A percentile compares a stretch with the other conserved stretches of the same genome.
Evolutionary conservation across 2,888 invertebrate species (phyloP).

Genomic region (Mythimna ferrago): DNA sequence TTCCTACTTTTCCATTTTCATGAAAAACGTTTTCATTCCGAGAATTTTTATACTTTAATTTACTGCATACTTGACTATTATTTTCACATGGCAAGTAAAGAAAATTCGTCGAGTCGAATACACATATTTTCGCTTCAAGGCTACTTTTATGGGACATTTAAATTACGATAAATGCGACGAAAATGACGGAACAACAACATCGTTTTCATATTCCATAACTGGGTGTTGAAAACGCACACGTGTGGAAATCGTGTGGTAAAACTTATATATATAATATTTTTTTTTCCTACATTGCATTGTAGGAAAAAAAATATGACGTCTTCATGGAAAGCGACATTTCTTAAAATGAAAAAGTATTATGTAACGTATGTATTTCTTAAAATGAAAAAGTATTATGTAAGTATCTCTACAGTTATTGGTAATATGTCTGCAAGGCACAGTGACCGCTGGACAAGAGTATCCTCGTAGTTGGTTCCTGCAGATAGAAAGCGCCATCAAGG

Average conservation of each 20-base stretch:
- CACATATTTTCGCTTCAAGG: not conserved
- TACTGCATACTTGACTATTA: not conserved
- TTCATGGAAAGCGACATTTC: not conserved
- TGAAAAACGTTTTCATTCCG: not conserved
- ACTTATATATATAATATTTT: no score
- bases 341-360: not conserved
- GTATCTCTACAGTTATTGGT: no score
- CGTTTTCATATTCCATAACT: slow-evolving; percentile 9
- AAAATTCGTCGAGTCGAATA: not conserved
- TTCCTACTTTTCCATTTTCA: not conserved
- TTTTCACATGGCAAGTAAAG: not conserved
- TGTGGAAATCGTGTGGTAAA: slow-evolving; percentile 13
- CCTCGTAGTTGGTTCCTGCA: no score
- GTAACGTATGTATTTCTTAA: not conserved
- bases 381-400: not conserved
- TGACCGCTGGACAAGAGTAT: no score
- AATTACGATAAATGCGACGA: not conserved
- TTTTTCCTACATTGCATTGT: no score
- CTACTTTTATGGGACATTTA: not conserved
- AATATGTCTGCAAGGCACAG: no score
- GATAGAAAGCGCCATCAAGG: no score
- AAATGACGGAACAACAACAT: not conserved
- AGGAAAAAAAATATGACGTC: slow-evolving; percentile 1
- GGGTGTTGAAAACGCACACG: slow-evolving; percentile 14
- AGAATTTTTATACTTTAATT: not conserved